A percentile compares a stretch with the other conserved stretches of the same genome.
phyloP scores from a whole-genome alignment of 2,113 vertebrate species.

The Cochlearius cochlearius region DNA sequence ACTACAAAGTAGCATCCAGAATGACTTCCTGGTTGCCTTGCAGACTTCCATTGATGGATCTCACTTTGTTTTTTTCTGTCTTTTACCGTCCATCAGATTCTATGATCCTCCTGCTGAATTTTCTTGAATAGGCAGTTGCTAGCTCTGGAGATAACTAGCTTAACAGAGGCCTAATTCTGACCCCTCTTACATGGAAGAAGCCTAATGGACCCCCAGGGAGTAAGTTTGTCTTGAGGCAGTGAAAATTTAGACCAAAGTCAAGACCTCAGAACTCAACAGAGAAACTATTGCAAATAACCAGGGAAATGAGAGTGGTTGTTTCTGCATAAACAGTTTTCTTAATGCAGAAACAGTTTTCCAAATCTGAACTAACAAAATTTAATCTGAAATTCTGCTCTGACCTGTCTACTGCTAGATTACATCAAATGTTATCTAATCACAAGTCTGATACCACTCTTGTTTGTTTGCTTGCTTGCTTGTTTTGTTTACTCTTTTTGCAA shows the following conservation, averaged over 20 bases:
- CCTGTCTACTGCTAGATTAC: background rate
- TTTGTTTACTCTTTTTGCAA: background rate
- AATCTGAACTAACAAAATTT: background rate
- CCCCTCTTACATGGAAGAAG: background rate
- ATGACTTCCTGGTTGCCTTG: background rate
- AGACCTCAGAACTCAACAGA: background rate
- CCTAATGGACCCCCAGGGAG: background rate
- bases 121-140: background rate
- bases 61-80: background rate
- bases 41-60: background rate
- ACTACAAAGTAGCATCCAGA: background rate
- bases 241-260: constrained; percentile 26
- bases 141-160: background rate
- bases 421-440: background rate
- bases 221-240: background rate
- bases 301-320: background rate
- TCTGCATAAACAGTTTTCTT: background rate
- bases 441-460: background rate
- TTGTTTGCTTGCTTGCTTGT: background rate
- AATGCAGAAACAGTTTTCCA: background rate
- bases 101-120: background rate
- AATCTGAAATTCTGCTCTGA: background rate
- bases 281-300: background rate
- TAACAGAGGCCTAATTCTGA: constrained; percentile 19
- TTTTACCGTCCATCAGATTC: background rate